Conservation (phyloP, 2,797 vertebrate genomes). For the Poliocrania exsul region DNA sequence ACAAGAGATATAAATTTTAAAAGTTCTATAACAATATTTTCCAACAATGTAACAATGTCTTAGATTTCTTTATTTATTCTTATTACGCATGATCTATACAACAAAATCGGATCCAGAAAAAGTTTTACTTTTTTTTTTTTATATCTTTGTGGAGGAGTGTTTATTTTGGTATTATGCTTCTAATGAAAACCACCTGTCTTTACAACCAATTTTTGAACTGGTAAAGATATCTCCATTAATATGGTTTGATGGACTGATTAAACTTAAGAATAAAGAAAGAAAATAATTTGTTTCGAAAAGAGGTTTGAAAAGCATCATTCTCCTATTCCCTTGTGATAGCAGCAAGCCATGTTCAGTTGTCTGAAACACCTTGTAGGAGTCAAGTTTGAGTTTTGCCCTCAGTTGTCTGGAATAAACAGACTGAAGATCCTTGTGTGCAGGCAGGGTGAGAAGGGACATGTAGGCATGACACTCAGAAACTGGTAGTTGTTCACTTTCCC, state of each 20-base stretch:
- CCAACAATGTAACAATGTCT: neutral
- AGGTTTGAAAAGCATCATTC: accelerated
- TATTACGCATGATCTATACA: neutral
- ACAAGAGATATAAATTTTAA: neutral
- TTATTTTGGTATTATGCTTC: neutral
- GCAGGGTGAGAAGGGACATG: neutral
- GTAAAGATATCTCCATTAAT: neutral
- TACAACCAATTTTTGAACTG: neutral
- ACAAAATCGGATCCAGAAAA: neutral
- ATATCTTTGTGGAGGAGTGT: neutral
- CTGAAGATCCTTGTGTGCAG: neutral
- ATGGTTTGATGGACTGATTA: neutral
- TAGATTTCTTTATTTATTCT: neutral
- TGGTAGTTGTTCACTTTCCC: neutral
- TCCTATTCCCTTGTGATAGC: neutral
- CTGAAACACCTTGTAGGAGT: neutral
- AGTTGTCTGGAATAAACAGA: neutral
- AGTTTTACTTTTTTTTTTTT: neutral
- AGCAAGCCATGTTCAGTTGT: neutral
- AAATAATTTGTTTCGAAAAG: neutral
- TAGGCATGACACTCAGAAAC: accelerated
- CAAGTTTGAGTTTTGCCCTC: neutral
- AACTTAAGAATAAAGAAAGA: neutral
- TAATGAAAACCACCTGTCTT: neutral
- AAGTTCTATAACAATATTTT: neutral